Base-by-base conservation (phyloP, 2,113 vertebrate species). In the Colossoma macropomum region DNA sequence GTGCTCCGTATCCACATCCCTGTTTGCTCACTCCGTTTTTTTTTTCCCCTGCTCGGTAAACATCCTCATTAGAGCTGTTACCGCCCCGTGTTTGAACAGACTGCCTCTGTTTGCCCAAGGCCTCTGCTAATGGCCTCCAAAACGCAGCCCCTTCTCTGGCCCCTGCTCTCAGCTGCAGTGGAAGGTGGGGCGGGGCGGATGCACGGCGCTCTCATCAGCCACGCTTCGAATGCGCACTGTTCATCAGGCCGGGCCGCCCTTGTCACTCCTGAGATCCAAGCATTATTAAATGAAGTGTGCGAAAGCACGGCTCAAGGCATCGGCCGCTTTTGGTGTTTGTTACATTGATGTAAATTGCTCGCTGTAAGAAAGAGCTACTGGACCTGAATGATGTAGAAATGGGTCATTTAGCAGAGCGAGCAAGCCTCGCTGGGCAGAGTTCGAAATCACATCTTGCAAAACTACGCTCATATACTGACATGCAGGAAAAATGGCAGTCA, bases 61-160 rank as follows among this genome's bases (percentile, higher is more conserved):
- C 85, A 88, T 87, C 87, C 87, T 86, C 83, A 84, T 85, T 86
- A 88, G 74, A 17, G 54, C 45, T 73, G 80, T 80, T 83, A 85
- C 85, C 85, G 77, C 68, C 63, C 68, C 28, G 69, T 86, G 83
- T 87, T 85, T 88, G 80, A 87, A 86, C 85, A 85, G 83, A 75
- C 80, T 71, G 74, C 54, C 23, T 71, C 41, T 87, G 85, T 88
- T 85, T 88, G 85, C 80, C 73, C 59, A 79, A 78, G 75, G 79
- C 78, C 81, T 63, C 75, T 72, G 81, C 76, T 81, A 84, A 88
- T 86, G 75, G 79, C 75, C 72, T 78, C 62, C 32, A 48, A 74
- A 83, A 81, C 80, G 27, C 79, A 65, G 70, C 56, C 73, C 62
- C 28, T 66, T 52, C 73, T 34, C 79, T 65, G 54, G 52, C 82